Conservation (phyloP, 2,113 vertebrate genomes). For the Gallinago paraguaiae region DNA sequence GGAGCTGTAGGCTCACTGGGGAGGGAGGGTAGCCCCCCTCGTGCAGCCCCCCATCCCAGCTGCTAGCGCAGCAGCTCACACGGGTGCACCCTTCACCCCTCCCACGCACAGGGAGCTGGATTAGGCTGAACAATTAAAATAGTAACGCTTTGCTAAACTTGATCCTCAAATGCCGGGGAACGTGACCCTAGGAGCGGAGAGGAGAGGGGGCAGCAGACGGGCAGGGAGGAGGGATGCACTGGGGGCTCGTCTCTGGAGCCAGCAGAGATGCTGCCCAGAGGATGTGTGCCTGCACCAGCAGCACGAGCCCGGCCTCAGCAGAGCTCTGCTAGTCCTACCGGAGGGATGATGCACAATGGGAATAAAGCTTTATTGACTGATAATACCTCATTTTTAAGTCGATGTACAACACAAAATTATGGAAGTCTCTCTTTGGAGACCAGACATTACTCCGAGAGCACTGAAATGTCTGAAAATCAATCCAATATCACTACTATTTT, state of each 20-base stretch:
- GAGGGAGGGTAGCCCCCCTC: background rate
- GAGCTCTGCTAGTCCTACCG: background rate
- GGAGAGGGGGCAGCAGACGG: accelerated
- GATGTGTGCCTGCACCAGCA: accelerated
- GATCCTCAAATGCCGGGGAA: background rate
- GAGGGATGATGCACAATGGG: accelerated
- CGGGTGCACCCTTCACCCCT: background rate
- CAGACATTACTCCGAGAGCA: background rate
- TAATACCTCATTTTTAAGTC: background rate
- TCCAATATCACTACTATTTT: background rate
- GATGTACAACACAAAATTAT: background rate
- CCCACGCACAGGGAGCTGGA: accelerated
- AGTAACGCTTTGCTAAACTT: background rate
- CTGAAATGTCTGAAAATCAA: background rate
- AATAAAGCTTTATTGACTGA: background rate
- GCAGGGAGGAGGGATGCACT: background rate
- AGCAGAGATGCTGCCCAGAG: background rate
- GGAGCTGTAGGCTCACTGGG: background rate
- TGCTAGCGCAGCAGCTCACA: background rate
- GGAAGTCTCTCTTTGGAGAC: background rate
- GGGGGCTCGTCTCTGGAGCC: accelerated
- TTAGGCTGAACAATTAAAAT: background rate
- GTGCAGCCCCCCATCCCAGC: accelerated
- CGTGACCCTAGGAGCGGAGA: accelerated
- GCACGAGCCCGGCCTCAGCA: accelerated